Evolutionary conservation across 2,797 vertebrate genomes (phyloP).

Genomic region (Urocyon cinereoargenteus): DNA sequence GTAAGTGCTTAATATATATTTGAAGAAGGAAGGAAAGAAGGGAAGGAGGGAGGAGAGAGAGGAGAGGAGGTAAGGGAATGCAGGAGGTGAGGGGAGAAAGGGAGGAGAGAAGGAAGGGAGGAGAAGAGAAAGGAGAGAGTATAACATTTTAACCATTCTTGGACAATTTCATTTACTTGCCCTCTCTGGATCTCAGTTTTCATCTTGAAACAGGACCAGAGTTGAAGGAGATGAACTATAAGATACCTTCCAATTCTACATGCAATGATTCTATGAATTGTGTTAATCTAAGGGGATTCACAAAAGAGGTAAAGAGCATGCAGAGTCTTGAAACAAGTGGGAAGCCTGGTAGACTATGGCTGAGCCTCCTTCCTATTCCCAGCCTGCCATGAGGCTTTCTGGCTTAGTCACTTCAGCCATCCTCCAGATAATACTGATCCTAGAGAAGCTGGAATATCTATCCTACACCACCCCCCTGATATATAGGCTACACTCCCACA

Average conservation of each 20-base stretch:
- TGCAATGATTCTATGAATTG: not conserved
- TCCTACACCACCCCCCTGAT: not conserved
- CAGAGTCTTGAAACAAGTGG: not conserved
- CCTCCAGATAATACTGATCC: not conserved
- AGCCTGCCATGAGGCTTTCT: not conserved
- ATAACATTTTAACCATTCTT: not conserved
- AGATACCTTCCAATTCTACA: not conserved
- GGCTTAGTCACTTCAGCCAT: not conserved
- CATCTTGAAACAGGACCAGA: not conserved
- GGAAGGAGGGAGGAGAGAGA: not conserved
- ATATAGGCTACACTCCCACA: not conserved
- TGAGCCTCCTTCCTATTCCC: not conserved
- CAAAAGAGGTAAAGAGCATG: not conserved
- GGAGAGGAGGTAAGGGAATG: too few species aligned
- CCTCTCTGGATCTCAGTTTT: not conserved
- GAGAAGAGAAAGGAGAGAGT: not conserved
- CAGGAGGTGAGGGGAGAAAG: not conserved
- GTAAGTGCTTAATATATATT: not conserved
- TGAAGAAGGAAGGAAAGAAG: not conserved
- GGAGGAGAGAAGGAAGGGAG: not conserved
- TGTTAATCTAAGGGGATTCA: not conserved
- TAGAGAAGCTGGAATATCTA: not conserved
- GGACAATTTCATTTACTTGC: not conserved
- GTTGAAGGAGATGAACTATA: not conserved
- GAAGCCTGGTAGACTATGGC: not conserved